A percentile compares a stretch with the other conserved stretches of the same genome.
phyloP scores from a whole-genome alignment of 2,888 invertebrate genomes.

The Drosophila diplacantha region DNA sequence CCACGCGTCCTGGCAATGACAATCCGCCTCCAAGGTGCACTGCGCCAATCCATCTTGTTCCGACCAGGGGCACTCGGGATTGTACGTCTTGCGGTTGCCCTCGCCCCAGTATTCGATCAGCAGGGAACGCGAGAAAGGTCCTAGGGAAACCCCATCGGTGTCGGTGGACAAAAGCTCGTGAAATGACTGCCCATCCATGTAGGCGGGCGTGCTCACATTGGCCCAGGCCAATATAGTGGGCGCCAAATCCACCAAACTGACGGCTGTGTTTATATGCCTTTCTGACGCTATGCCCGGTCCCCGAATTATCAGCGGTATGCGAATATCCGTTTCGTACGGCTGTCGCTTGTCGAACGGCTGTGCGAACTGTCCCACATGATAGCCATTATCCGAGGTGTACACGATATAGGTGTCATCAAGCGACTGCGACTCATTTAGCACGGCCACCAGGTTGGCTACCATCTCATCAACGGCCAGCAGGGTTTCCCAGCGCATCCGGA shows the following conservation, averaged over 20 bases:
- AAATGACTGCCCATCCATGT: conserved; percentile 83
- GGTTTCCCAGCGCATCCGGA: conserved; percentile 87
- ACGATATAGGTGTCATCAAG: conserved; percentile 88
- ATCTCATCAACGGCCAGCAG: conserved; percentile 92
- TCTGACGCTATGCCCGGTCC: conserved; percentile 82
- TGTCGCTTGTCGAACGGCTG: conserved; percentile 93
- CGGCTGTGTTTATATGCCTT: conserved; percentile 79
- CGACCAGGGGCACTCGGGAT: conserved; percentile 83
- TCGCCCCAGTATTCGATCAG: conserved; percentile 92
- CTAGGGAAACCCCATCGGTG: not conserved
- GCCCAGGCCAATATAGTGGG: conserved; percentile 89
- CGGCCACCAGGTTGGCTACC: conserved; percentile 82
- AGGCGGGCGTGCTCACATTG: conserved; percentile 78
- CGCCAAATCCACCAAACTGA: conserved; percentile 89
- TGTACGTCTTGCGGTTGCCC: conserved; percentile 80
- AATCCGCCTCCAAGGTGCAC: conserved; percentile 83
- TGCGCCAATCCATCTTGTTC: conserved; percentile 79
- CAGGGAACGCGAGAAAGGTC: conserved; percentile 74
- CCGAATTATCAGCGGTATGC: conserved; percentile 88
- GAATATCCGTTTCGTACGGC: conserved; percentile 92
- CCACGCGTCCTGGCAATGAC: conserved; percentile 90
- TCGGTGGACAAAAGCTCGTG: conserved; percentile 64
- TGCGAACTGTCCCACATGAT: conserved; percentile 93
- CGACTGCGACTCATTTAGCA: conserved; percentile 79
- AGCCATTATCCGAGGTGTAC: conserved; percentile 94